Evolutionary conservation across 2,797 vertebrate genomes (phyloP).

Genomic region (Meda fulgida): DNA sequence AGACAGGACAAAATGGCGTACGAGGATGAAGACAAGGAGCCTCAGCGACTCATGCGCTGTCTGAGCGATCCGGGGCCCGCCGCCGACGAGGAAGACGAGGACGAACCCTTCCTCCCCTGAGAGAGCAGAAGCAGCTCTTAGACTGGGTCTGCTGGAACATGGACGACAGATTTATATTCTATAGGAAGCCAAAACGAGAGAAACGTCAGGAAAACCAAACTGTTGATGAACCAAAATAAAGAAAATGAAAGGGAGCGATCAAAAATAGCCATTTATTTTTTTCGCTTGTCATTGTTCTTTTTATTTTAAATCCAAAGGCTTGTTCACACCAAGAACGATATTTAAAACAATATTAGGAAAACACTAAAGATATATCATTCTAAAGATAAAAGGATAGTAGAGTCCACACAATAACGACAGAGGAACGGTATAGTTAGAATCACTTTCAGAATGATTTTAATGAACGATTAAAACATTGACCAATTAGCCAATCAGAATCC

Average conservation of each 20-base stretch:
- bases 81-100: constrained; percentile 84
- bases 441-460: background rate
- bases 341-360: too few relatives aligned
- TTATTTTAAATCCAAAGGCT: constrained; percentile 37
- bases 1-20: constrained; percentile 63
- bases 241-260: constrained; percentile 27
- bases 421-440: background rate
- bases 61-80: constrained; percentile 94
- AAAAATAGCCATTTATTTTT: constrained; percentile 70
- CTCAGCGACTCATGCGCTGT: constrained; percentile 87
- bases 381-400: background rate
- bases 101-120: constrained; percentile 85
- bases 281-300: constrained; percentile 61
- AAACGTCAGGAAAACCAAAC: constrained; percentile 32
- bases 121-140: background rate
- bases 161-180: constrained; percentile 4
- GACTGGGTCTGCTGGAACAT: background rate
- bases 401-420: background rate
- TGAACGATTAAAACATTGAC: too few relatives aligned
- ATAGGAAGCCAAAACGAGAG: constrained; percentile 67
- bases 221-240: constrained; percentile 62
- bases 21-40: constrained; percentile 74
- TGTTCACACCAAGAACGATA: background rate
- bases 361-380: background rate
- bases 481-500: background rate